phyloP scores from a whole-genome alignment of 2,113 vertebrate genomes.

The Rattus rattus region DNA sequence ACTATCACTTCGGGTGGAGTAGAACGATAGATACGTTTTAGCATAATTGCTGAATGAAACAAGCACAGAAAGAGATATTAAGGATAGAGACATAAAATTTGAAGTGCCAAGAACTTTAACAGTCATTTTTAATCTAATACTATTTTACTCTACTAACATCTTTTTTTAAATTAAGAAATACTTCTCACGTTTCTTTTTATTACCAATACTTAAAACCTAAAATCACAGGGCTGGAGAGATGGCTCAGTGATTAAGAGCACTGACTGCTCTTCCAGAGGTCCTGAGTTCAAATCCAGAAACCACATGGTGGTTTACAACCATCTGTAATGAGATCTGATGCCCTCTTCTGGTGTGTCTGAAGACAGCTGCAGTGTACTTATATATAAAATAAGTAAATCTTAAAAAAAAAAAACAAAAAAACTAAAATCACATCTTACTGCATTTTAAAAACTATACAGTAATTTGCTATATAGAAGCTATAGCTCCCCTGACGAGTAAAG shows the following conservation, averaged over 20 bases:
- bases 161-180: neutral
- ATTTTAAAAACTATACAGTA: neutral
- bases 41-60: conserved; percentile 92
- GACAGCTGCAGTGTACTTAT: no score
- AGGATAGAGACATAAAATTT: conserved; percentile 28
- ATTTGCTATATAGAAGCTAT: neutral
- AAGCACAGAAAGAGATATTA: neutral
- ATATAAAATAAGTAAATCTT: no score
- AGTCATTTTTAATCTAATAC: neutral
- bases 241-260: no score
- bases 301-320: no score
- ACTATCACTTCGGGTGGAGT: conserved; percentile 95
- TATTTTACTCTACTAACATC: neutral
- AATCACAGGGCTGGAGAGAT: neutral
- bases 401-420: neutral
- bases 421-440: neutral
- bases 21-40: conserved; percentile 95
- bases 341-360: no score
- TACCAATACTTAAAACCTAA: conserved; percentile 11
- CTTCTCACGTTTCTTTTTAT: neutral
- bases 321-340: no score
- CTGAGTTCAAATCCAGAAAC: no score
- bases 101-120: neutral
- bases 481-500: neutral
- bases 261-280: no score